phyloP scores from a whole-genome alignment of 2,113 vertebrate genomes.

The Agapornis roseicollis region DNA sequence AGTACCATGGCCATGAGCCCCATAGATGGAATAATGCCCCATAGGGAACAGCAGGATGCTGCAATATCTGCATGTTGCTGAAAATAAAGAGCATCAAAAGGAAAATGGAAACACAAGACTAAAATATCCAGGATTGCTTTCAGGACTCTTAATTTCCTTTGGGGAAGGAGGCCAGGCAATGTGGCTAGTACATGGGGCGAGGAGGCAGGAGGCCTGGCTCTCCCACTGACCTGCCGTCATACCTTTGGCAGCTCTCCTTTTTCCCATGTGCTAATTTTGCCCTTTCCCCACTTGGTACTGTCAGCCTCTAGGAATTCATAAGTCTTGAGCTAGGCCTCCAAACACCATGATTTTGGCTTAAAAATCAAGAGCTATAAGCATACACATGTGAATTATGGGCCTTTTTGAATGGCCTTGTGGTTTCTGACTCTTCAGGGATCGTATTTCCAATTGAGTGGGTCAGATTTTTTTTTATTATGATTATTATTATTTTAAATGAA shows the following conservation, averaged over 20 bases:
- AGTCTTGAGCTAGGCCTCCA: not conserved
- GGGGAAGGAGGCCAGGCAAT: not conserved
- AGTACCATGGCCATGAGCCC: not conserved
- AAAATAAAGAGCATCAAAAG: slow-evolving; percentile 28
- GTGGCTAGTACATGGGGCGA: not conserved
- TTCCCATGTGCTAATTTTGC: slow-evolving; percentile 13
- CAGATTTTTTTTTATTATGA: slow-evolving; percentile 44
- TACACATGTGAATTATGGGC: not conserved
- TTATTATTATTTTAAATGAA: slow-evolving; percentile 59
- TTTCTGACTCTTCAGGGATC: slow-evolving; percentile 19
- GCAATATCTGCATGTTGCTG: not conserved
- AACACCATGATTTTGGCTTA: slow-evolving; percentile 38
- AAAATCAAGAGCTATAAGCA: slow-evolving; percentile 19
- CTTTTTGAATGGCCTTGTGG: slow-evolving; percentile 44
- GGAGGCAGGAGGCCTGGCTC: slow-evolving; percentile 11
- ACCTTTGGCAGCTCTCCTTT: slow-evolving; percentile 5
- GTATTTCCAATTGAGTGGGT: not conserved
- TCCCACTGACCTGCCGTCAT: not conserved
- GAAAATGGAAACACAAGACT: not conserved
- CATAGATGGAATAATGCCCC: slow-evolving; percentile 18
- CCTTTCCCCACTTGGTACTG: slow-evolving; percentile 13
- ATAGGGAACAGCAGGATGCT: slow-evolving; percentile 14
- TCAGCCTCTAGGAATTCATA: slow-evolving; percentile 16
- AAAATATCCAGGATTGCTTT: slow-evolving; percentile 3
- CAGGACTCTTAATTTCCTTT: not conserved